A percentile compares a stretch with the other conserved stretches of the same genome.
Conservation (phyloP, 1,140 invertebrate genomes). For the Orius insidiosus region DNA sequence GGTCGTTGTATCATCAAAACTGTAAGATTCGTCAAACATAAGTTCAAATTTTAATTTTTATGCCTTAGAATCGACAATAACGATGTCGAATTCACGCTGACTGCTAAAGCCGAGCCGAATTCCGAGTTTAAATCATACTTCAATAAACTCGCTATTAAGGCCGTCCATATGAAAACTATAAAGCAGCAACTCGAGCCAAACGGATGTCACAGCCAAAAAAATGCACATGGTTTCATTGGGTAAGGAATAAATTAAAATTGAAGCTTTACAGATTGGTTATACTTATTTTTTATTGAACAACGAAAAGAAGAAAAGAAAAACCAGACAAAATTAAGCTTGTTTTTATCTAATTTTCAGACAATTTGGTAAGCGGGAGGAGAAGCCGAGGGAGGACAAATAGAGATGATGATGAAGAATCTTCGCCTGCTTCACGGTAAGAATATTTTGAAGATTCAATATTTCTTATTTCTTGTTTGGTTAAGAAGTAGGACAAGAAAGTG, state of each 20-base stretch:
- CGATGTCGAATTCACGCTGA: conserved; percentile 12
- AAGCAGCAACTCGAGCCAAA: conserved; percentile 9
- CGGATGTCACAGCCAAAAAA: conserved; percentile 11
- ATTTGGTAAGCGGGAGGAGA: conserved; percentile 13
- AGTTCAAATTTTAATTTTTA: neutral
- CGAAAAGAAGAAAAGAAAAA: too few relatives aligned
- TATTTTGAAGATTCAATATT: neutral
- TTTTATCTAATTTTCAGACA: conserved; percentile 10
- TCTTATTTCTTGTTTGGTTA: neutral
- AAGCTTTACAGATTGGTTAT: too few relatives aligned
- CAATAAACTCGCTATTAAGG: conserved; percentile 14
- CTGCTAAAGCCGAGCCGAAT: conserved; percentile 5
- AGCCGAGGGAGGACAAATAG: neutral
- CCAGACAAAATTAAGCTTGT: too few relatives aligned
- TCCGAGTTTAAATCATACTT: conserved; percentile 1
- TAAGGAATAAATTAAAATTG: neutral
- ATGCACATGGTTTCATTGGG: conserved; percentile 15
- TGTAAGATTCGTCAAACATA: conserved; percentile 2
- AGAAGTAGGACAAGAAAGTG: conserved; percentile 3
- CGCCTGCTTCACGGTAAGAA: conserved; percentile 6
- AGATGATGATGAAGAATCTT: conserved; percentile 4
- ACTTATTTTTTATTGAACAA: too few relatives aligned
- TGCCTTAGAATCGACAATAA: conserved; percentile 6
- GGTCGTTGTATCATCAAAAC: conserved; percentile 6
- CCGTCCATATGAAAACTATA: conserved; percentile 15